Conservation (phyloP, 2,888 invertebrate species). For the Villa cingulata region DNA sequence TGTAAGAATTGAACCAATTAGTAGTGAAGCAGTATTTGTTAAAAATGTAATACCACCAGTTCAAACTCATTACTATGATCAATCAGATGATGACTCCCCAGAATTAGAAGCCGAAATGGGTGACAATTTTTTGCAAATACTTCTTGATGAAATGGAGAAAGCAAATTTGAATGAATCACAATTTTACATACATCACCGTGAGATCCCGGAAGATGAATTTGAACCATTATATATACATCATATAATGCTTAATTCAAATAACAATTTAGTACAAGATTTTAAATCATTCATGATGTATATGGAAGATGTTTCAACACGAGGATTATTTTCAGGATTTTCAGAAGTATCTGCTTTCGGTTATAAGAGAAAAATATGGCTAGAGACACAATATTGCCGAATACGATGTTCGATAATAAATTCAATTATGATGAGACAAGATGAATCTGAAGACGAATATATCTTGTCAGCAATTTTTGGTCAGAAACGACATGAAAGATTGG, state of each 20-base stretch:
- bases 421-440: slow-evolving; percentile 26
- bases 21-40: slow-evolving; percentile 15
- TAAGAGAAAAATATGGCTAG: slow-evolving; percentile 30
- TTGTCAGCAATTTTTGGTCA: slow-evolving; percentile 30
- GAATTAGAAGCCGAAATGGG: slow-evolving; percentile 21
- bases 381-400: slow-evolving; percentile 31
- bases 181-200: slow-evolving; percentile 29
- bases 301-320: slow-evolving; percentile 27
- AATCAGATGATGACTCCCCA: slow-evolving; percentile 20
- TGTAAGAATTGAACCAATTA: slow-evolving; percentile 23
- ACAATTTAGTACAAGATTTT: slow-evolving; percentile 28
- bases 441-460: slow-evolving; percentile 27
- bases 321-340: slow-evolving; percentile 26
- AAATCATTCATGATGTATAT: slow-evolving; percentile 26
- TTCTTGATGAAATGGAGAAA: slow-evolving; percentile 28
- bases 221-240: slow-evolving; percentile 31
- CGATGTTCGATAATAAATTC: slow-evolving; percentile 32
- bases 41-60: slow-evolving; percentile 19
- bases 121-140: slow-evolving; percentile 23
- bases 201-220: slow-evolving; percentile 25
- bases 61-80: slow-evolving; percentile 22
- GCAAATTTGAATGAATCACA: slow-evolving; percentile 26
- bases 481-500: slow-evolving; percentile 26
- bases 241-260: slow-evolving; percentile 24
- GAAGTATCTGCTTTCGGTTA: slow-evolving; percentile 27